These are phyloP conservation scores for Chaetoderma sp. DNA, from an alignment of 2,888 invertebrate species.

Conservation along the genomic window DNA sequence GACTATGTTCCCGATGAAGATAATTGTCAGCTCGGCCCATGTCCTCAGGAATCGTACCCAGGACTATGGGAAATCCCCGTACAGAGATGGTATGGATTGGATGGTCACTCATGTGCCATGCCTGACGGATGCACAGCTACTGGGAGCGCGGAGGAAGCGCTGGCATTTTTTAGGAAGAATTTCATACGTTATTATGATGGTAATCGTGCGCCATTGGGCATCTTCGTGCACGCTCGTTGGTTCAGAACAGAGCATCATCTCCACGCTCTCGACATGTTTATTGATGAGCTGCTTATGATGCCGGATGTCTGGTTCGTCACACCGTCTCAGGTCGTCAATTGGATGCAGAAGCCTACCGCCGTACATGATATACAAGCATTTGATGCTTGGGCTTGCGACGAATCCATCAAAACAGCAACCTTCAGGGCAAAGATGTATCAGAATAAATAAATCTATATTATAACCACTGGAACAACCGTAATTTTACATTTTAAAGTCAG, in stretches of 20 bases:
- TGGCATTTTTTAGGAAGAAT: conserved; percentile 77
- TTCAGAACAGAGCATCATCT: conserved; percentile 78
- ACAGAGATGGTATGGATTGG: conserved; percentile 50
- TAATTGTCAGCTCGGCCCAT: conserved; percentile 39
- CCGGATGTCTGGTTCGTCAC: conserved; percentile 50
- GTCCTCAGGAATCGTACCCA: conserved; percentile 58
- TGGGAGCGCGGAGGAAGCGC: conserved; percentile 28
- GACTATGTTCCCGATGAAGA: conserved; percentile 73
- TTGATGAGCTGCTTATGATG: conserved; percentile 42
- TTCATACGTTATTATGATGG: conserved; percentile 79
- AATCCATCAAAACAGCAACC: conserved; percentile 26
- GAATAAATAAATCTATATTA: too few relatives aligned
- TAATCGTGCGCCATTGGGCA: conserved; percentile 81
- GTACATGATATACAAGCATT: conserved; percentile 35
- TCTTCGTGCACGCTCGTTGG: conserved; percentile 87
- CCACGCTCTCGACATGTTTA: conserved; percentile 44
- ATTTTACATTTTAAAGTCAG: too few relatives aligned
- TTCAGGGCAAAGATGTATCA: too few relatives aligned
- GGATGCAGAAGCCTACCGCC: conserved; percentile 46
- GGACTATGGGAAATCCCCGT: conserved; percentile 79
- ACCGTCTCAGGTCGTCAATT: conserved; percentile 43
- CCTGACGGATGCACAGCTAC: conserved; percentile 44
- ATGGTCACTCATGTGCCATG: conserved; percentile 50
- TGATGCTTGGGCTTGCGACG: conserved; percentile 42
- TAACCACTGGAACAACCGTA: too few relatives aligned